Percentiles rank a stretch among this genome's conserved stretches.
Conservation (phyloP, 2,797 vertebrate genomes). For the Artibeus jamaicensis region DNA sequence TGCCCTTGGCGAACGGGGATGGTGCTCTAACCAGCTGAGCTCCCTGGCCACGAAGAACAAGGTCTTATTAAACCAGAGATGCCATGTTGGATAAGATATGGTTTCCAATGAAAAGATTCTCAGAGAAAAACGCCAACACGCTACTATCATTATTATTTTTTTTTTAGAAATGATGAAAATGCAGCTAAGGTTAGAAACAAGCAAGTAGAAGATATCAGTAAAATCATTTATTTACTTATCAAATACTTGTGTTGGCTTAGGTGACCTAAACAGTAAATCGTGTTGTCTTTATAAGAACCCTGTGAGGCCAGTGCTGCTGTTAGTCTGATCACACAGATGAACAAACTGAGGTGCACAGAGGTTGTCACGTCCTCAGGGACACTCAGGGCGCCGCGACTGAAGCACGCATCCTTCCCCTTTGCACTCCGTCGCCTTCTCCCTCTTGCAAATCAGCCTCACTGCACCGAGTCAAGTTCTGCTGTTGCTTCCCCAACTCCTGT, state of each 20-base stretch:
- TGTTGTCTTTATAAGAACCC: background rate
- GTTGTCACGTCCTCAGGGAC: background rate
- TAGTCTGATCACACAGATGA: background rate
- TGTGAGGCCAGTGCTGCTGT: background rate
- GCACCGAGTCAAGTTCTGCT: background rate
- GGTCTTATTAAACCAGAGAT: background rate
- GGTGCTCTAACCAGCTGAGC: background rate
- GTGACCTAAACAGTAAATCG: background rate
- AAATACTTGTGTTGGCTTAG: background rate
- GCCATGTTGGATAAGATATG: background rate
- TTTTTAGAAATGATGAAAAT: background rate
- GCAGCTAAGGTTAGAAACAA: background rate
- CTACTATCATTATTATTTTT: background rate
- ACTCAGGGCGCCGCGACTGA: background rate
- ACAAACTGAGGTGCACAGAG: background rate
- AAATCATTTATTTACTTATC: background rate
- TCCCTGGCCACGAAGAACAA: background rate
- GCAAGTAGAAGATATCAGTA: background rate
- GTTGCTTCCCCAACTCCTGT: background rate
- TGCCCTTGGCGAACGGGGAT: background rate
- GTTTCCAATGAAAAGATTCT: background rate
- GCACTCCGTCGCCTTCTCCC: background rate
- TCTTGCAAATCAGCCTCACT: background rate
- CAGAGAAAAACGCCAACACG: background rate
- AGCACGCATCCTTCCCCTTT: background rate